phyloP scores from a whole-genome alignment of 2,888 invertebrate genomes.

The Tridacna crocea region DNA sequence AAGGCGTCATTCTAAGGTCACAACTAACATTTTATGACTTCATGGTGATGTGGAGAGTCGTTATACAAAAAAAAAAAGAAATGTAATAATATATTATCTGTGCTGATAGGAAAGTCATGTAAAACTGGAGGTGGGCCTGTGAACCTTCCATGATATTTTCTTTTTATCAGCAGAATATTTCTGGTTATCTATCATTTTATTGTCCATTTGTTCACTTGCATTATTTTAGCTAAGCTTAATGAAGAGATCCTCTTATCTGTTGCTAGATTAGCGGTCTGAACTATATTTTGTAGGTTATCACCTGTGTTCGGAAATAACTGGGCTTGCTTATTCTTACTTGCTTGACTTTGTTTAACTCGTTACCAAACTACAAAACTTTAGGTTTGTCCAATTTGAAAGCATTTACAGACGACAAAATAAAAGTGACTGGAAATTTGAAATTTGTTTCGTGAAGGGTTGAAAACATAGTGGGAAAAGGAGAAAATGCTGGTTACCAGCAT shows the following conservation, averaged over 20 bases:
- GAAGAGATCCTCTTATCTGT: neutral
- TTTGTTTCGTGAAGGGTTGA: too few species aligned
- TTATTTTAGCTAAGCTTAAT: conserved; percentile 11
- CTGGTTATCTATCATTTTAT: conserved; percentile 9
- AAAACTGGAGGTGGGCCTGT: conserved; percentile 5
- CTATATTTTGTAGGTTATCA: neutral
- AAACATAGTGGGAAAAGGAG: neutral
- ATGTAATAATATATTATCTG: neutral
- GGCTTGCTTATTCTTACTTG: neutral
- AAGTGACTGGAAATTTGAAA: too few species aligned
- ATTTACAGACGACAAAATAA: too few species aligned
- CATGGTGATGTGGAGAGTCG: too few species aligned
- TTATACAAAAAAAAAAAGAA: too few species aligned
- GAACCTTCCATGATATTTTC: conserved; percentile 5
- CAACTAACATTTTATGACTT: too few species aligned
- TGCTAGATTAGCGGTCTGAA: neutral
- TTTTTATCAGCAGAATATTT: conserved; percentile 1
- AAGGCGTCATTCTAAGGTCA: too few species aligned
- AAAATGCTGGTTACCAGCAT: neutral
- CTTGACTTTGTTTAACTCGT: neutral
- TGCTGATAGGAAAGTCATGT: conserved; percentile 19
- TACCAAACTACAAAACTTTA: too few species aligned
- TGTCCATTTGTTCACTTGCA: conserved; percentile 24
- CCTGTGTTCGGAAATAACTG: neutral
- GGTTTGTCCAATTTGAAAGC: too few species aligned